Conservation (phyloP, 2,888 invertebrate species). For the Mesoligia furuncula region DNA sequence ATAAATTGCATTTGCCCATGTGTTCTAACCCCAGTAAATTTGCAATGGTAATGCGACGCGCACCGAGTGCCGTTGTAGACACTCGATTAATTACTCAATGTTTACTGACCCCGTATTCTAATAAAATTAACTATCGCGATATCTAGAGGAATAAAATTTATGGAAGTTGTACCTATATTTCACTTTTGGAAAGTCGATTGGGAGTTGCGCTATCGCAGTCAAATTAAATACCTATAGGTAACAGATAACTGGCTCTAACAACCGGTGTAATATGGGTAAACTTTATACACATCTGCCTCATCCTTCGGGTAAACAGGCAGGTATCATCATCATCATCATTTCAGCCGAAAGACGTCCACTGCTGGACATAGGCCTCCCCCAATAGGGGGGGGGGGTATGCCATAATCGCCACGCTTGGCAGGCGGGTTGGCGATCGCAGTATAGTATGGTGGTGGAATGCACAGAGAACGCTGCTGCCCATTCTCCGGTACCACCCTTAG, state of each 20-base stretch:
- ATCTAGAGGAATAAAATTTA: conserved; percentile 24
- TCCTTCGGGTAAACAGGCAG: not conserved
- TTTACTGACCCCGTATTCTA: conserved; percentile 23
- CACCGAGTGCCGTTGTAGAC: conserved; percentile 31
- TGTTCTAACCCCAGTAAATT: not conserved
- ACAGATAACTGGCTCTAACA: not conserved
- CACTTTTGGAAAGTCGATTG: not conserved
- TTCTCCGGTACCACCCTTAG: too few relatives aligned
- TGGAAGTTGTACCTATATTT: conserved; percentile 25
- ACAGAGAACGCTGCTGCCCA: too few relatives aligned
- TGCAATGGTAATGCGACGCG: conserved; percentile 27
- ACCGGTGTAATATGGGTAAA: not conserved
- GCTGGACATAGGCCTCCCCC: too few relatives aligned
- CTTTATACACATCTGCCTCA: not conserved
- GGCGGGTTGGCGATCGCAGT: too few relatives aligned
- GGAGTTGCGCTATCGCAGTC: not conserved
- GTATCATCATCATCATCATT: too few relatives aligned
- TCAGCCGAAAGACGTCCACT: too few relatives aligned
- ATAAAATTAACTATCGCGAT: conserved; percentile 36
- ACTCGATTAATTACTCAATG: conserved; percentile 44
- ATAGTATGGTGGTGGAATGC: too few relatives aligned
- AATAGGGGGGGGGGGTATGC: too few relatives aligned
- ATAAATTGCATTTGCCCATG: too few relatives aligned
- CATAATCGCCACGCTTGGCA: too few relatives aligned
- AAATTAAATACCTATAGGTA: not conserved